Percentiles rank a stretch among this genome's conserved stretches.
Conservation (phyloP, 2,888 invertebrate genomes). For the Cantharis nigra region DNA sequence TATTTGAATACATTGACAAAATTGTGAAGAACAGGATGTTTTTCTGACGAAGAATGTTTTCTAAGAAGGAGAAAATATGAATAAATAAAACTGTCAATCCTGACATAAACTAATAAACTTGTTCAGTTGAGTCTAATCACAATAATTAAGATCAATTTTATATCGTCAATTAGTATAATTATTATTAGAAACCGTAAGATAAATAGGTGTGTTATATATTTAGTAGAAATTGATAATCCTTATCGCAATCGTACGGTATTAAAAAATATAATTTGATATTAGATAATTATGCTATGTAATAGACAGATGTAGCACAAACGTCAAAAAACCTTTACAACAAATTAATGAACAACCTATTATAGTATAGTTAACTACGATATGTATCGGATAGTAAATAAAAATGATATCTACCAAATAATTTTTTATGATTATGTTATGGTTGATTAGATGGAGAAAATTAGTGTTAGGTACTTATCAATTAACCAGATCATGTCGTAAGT, state of each 20-base stretch:
- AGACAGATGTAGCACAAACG: not conserved
- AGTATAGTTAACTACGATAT: not conserved
- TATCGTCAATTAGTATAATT: not conserved
- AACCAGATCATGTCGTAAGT: not conserved
- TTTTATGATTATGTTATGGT: not conserved
- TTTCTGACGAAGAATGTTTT: not conserved
- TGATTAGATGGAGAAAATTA: not conserved
- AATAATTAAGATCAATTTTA: not conserved
- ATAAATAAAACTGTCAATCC: not conserved
- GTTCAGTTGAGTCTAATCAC: not conserved
- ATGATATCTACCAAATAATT: not conserved
- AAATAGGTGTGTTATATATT: not conserved
- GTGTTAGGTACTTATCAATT: not conserved
- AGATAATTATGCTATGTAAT: not conserved
- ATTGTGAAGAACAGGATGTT: not conserved
- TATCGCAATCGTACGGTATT: not conserved
- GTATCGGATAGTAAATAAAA: not conserved
- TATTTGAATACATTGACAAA: too few species aligned
- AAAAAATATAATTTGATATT: not conserved
- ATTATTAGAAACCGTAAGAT: not conserved
- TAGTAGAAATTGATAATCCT: not conserved
- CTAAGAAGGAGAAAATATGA: not conserved
- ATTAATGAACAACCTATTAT: not conserved
- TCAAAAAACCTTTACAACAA: not conserved
- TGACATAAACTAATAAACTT: not conserved